Percentiles rank a stretch among this genome's conserved stretches.
Conservation (phyloP, 2,797 vertebrate genomes). For the Sebastes oblongus region DNA sequence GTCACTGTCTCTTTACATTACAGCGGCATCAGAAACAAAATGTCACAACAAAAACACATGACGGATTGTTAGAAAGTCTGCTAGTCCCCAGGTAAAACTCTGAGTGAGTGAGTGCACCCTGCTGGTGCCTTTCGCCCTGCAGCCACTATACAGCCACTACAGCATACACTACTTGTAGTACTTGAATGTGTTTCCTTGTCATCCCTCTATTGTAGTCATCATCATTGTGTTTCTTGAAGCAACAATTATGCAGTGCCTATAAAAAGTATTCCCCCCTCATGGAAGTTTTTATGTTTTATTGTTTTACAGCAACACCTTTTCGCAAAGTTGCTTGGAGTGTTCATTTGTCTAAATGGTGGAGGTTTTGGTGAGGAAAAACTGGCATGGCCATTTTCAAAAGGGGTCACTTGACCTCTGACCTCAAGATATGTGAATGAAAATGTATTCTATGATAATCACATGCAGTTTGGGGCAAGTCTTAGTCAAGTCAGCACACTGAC, state of each 20-base stretch:
- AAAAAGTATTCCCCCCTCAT: not conserved
- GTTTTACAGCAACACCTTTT: not conserved
- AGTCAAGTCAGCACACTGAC: too few species aligned
- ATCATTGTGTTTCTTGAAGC: not conserved
- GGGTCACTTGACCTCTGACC: too few species aligned
- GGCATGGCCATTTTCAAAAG: too few species aligned
- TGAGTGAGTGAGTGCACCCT: not conserved
- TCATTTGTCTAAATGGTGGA: not conserved
- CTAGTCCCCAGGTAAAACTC: not conserved
- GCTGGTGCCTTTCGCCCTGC: not conserved
- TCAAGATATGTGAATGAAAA: too few species aligned
- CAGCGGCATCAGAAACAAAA: not conserved
- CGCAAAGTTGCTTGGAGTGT: rapidly evolving
- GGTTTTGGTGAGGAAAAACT: rapidly evolving
- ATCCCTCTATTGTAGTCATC: not conserved
- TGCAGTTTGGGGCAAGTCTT: too few species aligned
- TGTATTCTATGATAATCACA: too few species aligned
- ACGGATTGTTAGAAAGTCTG: not conserved
- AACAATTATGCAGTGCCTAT: not conserved
- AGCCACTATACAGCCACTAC: not conserved
- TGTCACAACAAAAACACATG: not conserved
- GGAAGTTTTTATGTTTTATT: not conserved
- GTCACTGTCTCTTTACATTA: not conserved
- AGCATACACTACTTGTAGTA: not conserved
- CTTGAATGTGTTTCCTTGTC: not conserved